Base-by-base conservation (phyloP, 2,888 invertebrate genomes). In the Melanotus villosus region DNA sequence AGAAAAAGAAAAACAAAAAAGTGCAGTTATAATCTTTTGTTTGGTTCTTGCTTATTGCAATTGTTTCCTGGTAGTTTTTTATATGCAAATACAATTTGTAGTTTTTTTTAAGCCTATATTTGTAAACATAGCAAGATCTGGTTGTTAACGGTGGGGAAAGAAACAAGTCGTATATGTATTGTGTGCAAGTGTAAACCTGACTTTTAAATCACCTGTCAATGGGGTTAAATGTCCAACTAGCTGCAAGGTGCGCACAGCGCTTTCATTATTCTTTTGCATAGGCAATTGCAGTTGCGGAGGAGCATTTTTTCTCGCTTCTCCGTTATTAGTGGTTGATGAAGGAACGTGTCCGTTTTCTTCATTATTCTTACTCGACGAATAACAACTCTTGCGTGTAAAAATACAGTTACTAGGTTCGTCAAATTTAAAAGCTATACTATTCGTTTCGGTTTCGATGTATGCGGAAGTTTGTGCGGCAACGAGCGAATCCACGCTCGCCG, bases 191-290 rank as follows among this genome's bases (percentile, higher is more conserved):
- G 52, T 52, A 32, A 52, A 52, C 10, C 32, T 18, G 32, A 52
- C 52, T 52, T 50, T 45, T 50, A 64, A 56, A 56, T 84, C 84
- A 88, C 88, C 88, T 88, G 87, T 86, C 71, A 88, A 84, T 69
- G 83, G 82, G 56, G 87, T 86, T 80, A 88, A 84, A 78, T 87
- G 88, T 76, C 86, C 87, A 84, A 88, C 85, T 9, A 77, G 71
- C 73, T 80, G 81, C 65, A 80, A 73, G 43, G 72, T 73, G 47
- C 74, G 73, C 70, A 78, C 76, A 2, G 79, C 78, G 32, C 68
- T 74, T 9, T 69, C 65, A 59, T 76, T 77, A 7, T 64, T 71
- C 74, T 60, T 69, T 62, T 38, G 21, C 26, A 68, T n/a, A 47
- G 62, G 60, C 41, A 59, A 47, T 43, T 62, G 41, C 47, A 66